These are phyloP conservation scores for Drosophila histrio DNA, from an alignment of 2,888 invertebrate species.

Conservation along the genomic window DNA sequence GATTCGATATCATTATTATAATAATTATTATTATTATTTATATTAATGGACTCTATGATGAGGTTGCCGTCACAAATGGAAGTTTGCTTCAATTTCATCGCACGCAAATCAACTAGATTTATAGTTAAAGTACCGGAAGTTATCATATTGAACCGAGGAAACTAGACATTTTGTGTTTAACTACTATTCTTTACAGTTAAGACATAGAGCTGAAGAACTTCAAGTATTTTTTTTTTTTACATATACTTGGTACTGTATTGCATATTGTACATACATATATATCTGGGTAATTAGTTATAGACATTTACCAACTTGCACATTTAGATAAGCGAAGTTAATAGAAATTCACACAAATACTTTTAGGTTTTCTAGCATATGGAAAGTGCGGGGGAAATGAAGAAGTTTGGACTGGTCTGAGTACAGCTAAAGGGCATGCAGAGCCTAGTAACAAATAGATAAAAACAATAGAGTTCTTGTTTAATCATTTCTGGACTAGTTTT, in stretches of 20 bases:
- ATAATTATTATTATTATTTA: constrained; percentile 3
- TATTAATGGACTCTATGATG: constrained; percentile 44
- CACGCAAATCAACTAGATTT: too few relatives aligned
- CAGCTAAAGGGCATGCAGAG: constrained; percentile 9
- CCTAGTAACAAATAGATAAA: constrained; percentile 9
- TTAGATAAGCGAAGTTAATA: constrained; percentile 39
- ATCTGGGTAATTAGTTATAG: constrained; percentile 45
- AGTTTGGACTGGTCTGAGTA: neutral
- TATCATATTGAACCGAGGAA: constrained; percentile 10
- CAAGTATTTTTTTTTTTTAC: constrained; percentile 52
- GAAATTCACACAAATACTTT: constrained; percentile 21
- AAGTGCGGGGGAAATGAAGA: neutral
- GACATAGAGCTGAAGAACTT: constrained; percentile 32
- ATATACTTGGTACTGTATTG: constrained; percentile 28
- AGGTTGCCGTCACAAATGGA: constrained; percentile 16
- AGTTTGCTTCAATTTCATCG: neutral
- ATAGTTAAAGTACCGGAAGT: constrained; percentile 3
- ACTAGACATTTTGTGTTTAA: constrained; percentile 5
- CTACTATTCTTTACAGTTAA: constrained; percentile 14
- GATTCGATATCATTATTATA: constrained; percentile 20
- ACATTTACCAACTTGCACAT: constrained; percentile 54
- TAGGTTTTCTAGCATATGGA: neutral
- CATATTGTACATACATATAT: constrained; percentile 19
- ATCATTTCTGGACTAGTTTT: constrained; percentile 11
- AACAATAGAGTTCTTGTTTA: neutral